Evolutionary conservation across 2,113 vertebrate species (phyloP).

Genomic region (Indri indri): DNA sequence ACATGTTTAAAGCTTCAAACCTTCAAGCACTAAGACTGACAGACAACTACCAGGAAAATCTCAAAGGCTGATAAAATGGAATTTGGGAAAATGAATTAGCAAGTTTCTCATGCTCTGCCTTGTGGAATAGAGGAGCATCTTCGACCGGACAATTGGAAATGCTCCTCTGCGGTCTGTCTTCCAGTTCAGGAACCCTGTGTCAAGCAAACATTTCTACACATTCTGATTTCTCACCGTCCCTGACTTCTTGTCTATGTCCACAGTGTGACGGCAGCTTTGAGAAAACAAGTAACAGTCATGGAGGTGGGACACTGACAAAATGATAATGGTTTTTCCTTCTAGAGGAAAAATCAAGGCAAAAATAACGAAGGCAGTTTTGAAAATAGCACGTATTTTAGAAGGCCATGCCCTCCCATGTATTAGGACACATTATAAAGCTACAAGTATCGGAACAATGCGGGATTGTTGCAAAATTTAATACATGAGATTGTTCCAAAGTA

Average conservation of each 20-base stretch:
- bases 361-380: neutral
- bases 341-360: neutral
- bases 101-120: neutral
- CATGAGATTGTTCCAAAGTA: neutral
- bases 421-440: neutral
- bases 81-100: neutral
- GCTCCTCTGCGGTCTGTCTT: neutral
- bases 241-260: neutral
- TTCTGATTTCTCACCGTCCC: neutral
- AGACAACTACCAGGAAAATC: neutral
- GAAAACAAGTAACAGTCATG: neutral
- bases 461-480: neutral
- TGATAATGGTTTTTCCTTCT: neutral
- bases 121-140: neutral
- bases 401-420: neutral
- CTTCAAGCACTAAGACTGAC: neutral
- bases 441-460: neutral
- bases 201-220: neutral
- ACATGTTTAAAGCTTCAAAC: neutral
- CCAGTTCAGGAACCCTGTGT: fast-evolving
- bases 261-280: neutral
- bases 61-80: neutral
- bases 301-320: neutral
- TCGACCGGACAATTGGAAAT: neutral
- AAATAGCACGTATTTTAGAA: neutral